These are phyloP conservation scores for Melanerpes aurifrons DNA, from an alignment of 2,113 vertebrate genomes.

Conservation along the genomic window DNA sequence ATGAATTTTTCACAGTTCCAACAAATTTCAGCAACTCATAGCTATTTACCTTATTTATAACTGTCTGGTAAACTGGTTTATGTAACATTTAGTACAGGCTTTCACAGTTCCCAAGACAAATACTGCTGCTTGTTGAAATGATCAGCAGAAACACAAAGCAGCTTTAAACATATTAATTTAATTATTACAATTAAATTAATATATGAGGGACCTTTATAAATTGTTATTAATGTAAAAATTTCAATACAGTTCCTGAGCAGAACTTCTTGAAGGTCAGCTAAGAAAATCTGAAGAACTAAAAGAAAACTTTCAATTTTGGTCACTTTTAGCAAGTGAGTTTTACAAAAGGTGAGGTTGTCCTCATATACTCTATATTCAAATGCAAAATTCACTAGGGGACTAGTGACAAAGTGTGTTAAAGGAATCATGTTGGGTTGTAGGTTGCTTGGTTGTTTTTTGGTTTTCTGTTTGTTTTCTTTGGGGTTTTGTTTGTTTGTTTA, in stretches of 20 bases:
- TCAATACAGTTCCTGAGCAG: not conserved
- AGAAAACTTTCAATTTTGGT: not conserved
- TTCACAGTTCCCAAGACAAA: slow-evolving; percentile 26
- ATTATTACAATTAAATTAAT: not conserved
- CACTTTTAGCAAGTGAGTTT: not conserved
- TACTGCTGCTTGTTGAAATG: slow-evolving; percentile 42
- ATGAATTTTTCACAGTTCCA: not conserved
- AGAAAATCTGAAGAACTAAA: not conserved
- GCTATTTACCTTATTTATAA: slow-evolving; percentile 54
- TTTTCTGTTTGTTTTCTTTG: too few species aligned
- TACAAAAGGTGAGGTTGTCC: not conserved
- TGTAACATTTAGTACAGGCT: slow-evolving; percentile 16
- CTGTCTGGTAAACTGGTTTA: slow-evolving; percentile 18
- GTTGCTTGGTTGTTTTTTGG: too few species aligned
- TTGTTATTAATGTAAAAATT: not conserved
- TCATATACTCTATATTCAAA: not conserved
- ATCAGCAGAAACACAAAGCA: not conserved
- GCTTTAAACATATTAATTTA: not conserved
- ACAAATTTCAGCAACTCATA: slow-evolving; percentile 30
- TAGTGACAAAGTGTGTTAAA: not conserved
- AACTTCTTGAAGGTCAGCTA: not conserved
- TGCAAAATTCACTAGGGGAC: not conserved
- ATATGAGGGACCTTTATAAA: not conserved
- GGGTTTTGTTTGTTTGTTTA: not conserved
- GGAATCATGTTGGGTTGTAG: not conserved